Percentiles rank a stretch among this genome's conserved stretches.
These are phyloP conservation scores for Copidosoma aretas DNA, from an alignment of 2,888 invertebrate genomes.

Conservation along the genomic window DNA sequence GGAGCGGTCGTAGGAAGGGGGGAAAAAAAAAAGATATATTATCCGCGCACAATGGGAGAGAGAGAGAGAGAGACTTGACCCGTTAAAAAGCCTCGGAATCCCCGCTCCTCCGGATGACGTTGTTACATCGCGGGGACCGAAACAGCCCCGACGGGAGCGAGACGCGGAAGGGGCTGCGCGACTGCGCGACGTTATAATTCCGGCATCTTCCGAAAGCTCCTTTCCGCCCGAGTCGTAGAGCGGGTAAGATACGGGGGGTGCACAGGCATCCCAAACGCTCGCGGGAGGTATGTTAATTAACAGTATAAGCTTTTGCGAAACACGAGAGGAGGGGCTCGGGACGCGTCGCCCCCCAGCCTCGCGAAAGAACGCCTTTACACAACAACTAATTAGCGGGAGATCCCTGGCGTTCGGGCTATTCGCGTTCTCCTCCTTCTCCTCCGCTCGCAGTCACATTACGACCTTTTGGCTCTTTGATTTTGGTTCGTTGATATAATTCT, in stretches of 20 bases:
- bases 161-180: background rate
- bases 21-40: background rate
- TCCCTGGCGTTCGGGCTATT: conserved; percentile 54
- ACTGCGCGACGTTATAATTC: conserved; percentile 20
- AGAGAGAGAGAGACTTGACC: conserved; percentile 14
- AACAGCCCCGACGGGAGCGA: background rate
- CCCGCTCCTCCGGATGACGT: background rate
- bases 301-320: conserved; percentile 57
- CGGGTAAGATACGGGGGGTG: conserved; percentile 11
- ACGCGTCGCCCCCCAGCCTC: too few species aligned
- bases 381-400: conserved; percentile 57
- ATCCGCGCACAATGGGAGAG: too few species aligned
- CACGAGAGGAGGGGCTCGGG: conserved; percentile 38
- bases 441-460: too few species aligned
- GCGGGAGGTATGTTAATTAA: conserved; percentile 58
- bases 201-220: conserved; percentile 26
- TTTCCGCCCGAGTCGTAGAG: conserved; percentile 1
- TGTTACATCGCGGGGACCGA: background rate
- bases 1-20: background rate
- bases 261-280: conserved; percentile 32
- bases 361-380: conserved; percentile 53
- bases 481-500: too few species aligned
- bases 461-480: too few species aligned
- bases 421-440: conserved; percentile 47
- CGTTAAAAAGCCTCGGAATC: background rate